Base-by-base conservation (phyloP, 1,140 invertebrate species). In the Euura saliciscinereae region DNA sequence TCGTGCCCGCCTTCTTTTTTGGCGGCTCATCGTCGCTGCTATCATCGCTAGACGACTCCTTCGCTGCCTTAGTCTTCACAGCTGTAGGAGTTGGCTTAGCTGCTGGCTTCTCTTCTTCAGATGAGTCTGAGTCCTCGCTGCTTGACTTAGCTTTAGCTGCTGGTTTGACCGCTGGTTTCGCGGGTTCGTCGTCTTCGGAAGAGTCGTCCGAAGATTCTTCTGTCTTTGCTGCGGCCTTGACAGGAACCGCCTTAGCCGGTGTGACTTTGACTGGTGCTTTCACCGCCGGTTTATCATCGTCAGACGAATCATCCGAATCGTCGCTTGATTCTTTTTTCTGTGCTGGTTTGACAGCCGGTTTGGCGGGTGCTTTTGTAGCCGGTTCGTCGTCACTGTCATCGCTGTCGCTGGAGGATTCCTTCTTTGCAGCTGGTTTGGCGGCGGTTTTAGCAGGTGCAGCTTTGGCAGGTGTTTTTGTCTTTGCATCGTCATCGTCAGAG, bases 71-170 rank as follows among this genome's bases (percentile, higher is more conserved):
- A n/a, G 65, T 3, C 70, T 79, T 79, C 8, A 45, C 71, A 28
- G 67, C 46, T 43, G 43, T 42, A 44, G 51, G 0, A 69, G 76
- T 77, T n/a, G 11, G 42, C 44, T 69, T 70, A 7, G 59, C 42
- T 71, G 68, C 74, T 10, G 76, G 68, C 69, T 66, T 82, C 76
- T 77, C 83, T 76, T 73, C 82, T 78, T 75, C 83, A 72, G 71
- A 84, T 72, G 73, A 78, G 72, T 76, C 66, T 42, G 76, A 82
- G 69, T 85, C 81, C 6, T 88, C 84, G 0, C 83, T 83, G 72
- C 80, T 81, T 0, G 80, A 81, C 70, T 84, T 78, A 69, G 72
- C 67, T 68, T 77, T 78, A 0, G 74, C 13, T 13, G 28, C n/a
- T n/a, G 69, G 8, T 69, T 78, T 82, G 3, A 42, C 64, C 1